A percentile compares a stretch with the other conserved stretches of the same genome.
phyloP scores from a whole-genome alignment of 2,888 invertebrate species.

The Tetragnatha montana region DNA sequence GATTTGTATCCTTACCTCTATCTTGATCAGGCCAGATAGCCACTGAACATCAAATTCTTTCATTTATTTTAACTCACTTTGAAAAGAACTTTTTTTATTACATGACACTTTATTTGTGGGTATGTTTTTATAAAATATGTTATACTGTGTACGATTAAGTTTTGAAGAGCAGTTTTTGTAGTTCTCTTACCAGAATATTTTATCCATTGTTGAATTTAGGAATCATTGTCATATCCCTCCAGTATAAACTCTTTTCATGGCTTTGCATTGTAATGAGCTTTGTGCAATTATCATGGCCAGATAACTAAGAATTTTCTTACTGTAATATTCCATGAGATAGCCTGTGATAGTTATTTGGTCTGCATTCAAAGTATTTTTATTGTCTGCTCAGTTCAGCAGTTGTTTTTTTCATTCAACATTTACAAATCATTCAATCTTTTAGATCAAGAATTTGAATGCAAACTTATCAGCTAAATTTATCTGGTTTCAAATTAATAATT shows the following conservation, averaged over 20 bases:
- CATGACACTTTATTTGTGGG: too few species aligned
- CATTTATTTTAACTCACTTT: too few species aligned
- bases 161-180: not conserved
- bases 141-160: too few species aligned
- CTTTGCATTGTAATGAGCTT: slow-evolving; percentile 7
- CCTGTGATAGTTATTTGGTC: slow-evolving; percentile 40
- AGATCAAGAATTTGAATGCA: slow-evolving; percentile 8
- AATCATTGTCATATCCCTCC: not conserved
- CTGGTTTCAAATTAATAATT: not conserved
- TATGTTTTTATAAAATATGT: too few species aligned
- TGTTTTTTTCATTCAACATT: too few species aligned
- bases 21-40: too few species aligned
- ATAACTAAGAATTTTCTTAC: slow-evolving; percentile 14
- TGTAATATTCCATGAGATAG: slow-evolving; percentile 36
- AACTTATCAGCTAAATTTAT: not conserved
- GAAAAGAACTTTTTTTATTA: too few species aligned
- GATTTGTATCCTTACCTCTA: too few species aligned
- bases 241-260: not conserved
- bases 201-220: not conserved
- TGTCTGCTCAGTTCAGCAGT: slow-evolving; percentile 18
- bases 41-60: too few species aligned
- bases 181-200: not conserved
- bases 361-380: slow-evolving; percentile 32
- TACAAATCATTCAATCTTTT: not conserved
- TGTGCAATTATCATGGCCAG: slow-evolving; percentile 1